phyloP scores from a whole-genome alignment of 2,888 invertebrate genomes.

The Ophioninae sp. region DNA sequence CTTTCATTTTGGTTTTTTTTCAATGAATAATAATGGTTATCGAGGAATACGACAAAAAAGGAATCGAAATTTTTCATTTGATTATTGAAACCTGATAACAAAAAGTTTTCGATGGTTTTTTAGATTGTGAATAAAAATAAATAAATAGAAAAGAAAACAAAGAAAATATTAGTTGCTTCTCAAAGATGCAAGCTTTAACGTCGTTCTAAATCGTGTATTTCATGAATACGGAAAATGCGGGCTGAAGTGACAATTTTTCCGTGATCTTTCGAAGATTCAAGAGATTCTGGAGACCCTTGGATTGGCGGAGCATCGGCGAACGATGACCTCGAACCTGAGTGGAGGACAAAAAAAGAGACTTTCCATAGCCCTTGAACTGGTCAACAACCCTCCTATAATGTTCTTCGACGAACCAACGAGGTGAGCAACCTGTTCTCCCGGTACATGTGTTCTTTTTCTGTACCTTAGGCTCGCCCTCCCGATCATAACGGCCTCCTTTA shows the following conservation, averaged over 20 bases:
- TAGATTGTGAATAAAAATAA: too few relatives aligned
- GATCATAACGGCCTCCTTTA: neutral
- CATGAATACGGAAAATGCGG: neutral
- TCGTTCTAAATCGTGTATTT: neutral
- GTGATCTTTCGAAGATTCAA: constrained; percentile 86
- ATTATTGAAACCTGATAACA: too few relatives aligned
- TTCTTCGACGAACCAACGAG: constrained; percentile 98
- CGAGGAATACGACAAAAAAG: too few relatives aligned
- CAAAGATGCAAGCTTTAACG: neutral
- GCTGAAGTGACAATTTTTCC: neutral
- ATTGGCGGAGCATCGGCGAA: constrained; percentile 92
- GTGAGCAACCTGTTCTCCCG: constrained; percentile 75
- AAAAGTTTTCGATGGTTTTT: too few relatives aligned
- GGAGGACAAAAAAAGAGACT: constrained; percentile 98
- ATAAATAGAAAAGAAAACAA: too few relatives aligned
- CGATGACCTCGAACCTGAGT: constrained; percentile 95
- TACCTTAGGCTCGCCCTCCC: neutral
- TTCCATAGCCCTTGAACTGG: constrained; percentile 96
- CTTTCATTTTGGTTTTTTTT: too few relatives aligned
- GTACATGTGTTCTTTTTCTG: constrained; percentile 6
- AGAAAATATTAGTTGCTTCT: neutral
- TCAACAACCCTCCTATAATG: constrained; percentile 98
- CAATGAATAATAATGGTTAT: too few relatives aligned
- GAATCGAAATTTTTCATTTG: too few relatives aligned
- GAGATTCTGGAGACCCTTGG: constrained; percentile 96